Base-by-base conservation (phyloP, 2,888 invertebrate genomes). In the Disparrhopalites patrizii region DNA sequence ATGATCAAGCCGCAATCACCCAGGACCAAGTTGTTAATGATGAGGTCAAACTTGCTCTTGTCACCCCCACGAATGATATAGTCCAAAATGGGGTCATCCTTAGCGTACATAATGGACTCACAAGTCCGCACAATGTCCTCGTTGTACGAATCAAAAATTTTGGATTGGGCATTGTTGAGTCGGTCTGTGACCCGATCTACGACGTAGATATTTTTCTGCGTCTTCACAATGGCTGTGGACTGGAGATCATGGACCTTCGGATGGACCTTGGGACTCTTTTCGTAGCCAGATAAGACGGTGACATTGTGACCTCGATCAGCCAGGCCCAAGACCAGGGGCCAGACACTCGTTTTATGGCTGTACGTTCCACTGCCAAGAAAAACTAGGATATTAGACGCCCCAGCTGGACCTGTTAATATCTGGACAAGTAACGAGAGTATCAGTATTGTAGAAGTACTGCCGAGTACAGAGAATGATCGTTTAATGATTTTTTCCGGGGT, bases 1-100 rank as follows among this genome's bases (percentile, higher is more conserved):
- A 66, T 36, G 20, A 71, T 69, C 30, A 66, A 55, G 1, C 68
- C 70, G 55, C 70, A 71, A 25, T 71, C 70, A 40, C 69, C 67
- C 3, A 68, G 15, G 18, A 65, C 66, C 15, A 64, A 47, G 27
- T 69, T 68, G 10, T 64, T 18, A 15, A 71, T 38, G 5, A 71
- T 65, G 8, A 71, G 33, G 47, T 71, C 70, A 50, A 64, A 71
- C 25, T 61, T 51, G n/a, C n/a, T n/a, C n/a, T n/a, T n/a, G n/a
- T n/a, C n/a, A 10, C 47, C 47, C 20, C 54, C 50, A 2, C 52
- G 3, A 15, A 67, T 33, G 4, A 67, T 25, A 18, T 62, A 62
- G 20, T 57, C 27, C 1, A 58, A n/a, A 4, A 52, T 33, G 0
- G 43, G 31, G 33, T 65, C 65, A 2, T 60, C 61, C 7, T 56